A percentile compares a stretch with the other conserved stretches of the same genome.
phyloP scores from a whole-genome alignment of 2,888 invertebrate species.

The Polymixis lichenea region DNA sequence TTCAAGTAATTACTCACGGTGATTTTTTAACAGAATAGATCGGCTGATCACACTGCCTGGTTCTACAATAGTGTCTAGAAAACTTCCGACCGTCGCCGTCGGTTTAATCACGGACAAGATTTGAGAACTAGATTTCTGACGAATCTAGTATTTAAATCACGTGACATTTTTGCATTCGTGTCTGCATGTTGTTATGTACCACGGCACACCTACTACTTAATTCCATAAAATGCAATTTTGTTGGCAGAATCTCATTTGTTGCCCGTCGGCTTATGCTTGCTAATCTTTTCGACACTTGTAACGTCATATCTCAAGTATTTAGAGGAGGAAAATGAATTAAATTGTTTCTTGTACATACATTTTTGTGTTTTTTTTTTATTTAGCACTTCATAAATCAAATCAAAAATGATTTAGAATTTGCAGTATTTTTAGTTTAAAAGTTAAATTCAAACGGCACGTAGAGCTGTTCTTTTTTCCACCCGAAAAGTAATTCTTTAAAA shows the following conservation, averaged over 20 bases:
- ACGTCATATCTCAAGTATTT: background rate
- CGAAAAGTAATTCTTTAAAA: too few relatives aligned
- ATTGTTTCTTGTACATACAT: background rate
- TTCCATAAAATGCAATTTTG: conserved; percentile 13
- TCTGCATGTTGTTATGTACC: background rate
- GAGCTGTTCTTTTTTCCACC: too few relatives aligned
- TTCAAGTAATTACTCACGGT: too few relatives aligned
- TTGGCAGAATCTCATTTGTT: conserved; percentile 13
- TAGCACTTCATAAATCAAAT: background rate
- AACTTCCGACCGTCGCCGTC: background rate
- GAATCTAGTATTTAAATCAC: background rate
- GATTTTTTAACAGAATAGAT: too few relatives aligned
- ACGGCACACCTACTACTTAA: background rate
- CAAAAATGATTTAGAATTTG: background rate
- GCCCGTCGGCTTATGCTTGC: conserved; percentile 4
- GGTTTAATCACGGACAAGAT: background rate
- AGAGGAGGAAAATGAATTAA: conserved; percentile 6
- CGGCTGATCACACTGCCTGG: background rate
- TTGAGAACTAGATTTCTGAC: background rate
- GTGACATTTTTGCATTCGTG: background rate
- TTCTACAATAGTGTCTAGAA: background rate
- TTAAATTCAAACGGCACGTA: too few relatives aligned
- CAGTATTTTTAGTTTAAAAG: too few relatives aligned
- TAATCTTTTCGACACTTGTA: conserved; percentile 25
- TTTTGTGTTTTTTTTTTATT: background rate